Percentiles rank a stretch among this genome's conserved stretches.
phyloP scores from a whole-genome alignment of 2,113 vertebrate species.

The Clarias gariepinus region DNA sequence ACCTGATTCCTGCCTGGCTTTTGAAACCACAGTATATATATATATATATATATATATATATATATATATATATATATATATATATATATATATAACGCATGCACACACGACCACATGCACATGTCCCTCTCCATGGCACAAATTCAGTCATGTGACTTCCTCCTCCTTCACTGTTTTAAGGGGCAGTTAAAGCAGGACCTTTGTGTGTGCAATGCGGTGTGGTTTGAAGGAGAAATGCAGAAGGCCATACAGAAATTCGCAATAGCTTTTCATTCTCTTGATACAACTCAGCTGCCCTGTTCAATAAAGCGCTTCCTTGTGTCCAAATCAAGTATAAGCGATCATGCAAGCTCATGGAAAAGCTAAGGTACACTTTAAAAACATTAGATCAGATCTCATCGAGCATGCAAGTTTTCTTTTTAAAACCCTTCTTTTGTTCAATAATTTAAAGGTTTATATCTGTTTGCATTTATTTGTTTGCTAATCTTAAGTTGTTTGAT shows the following conservation, averaged over 20 bases:
- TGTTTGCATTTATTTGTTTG: constrained; percentile 29
- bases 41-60: constrained; percentile 11
- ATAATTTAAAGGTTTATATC: background rate
- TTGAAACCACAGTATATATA: background rate
- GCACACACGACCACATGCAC: background rate
- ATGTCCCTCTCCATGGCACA: background rate
- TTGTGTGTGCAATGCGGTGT: background rate
- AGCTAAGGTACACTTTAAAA: background rate
- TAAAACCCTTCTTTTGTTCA: background rate
- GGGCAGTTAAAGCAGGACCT: background rate
- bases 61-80: constrained; percentile 5
- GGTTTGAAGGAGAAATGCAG: constrained; percentile 6
- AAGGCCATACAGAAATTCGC: background rate
- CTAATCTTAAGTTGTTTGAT: constrained; percentile 28
- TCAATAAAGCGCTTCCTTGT: constrained; percentile 5
- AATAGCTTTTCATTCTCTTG: background rate
- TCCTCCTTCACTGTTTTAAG: background rate
- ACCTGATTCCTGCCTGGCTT: constrained; percentile 2
- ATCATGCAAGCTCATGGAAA: background rate
- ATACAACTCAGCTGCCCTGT: background rate
- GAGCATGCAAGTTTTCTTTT: constrained; percentile 18
- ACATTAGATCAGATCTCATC: background rate
- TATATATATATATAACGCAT: constrained; percentile 20
- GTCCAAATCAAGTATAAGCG: constrained; percentile 2
- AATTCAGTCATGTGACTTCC: constrained; percentile 6